Evolutionary conservation across 2,888 invertebrate genomes (phyloP).

Genomic region (Diarsia mendica): DNA sequence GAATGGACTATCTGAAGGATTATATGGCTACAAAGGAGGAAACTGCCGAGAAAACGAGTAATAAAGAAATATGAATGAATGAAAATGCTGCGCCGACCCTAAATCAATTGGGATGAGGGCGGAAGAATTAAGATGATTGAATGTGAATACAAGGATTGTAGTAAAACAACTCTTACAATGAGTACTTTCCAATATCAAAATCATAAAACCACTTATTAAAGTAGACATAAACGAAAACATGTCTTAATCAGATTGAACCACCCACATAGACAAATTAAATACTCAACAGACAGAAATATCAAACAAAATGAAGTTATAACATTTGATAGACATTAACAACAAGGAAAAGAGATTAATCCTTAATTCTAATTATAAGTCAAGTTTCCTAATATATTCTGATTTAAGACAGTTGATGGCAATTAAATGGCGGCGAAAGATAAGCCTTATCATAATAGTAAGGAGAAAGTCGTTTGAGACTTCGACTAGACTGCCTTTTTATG

Average conservation of each 20-base stretch:
- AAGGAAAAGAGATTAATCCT: constrained; percentile 37
- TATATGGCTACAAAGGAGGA: neutral
- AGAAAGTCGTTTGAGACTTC: constrained; percentile 47
- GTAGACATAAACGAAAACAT: neutral
- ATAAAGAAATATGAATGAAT: too few relatives aligned
- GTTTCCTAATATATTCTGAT: constrained; percentile 41
- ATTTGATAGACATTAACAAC: constrained; percentile 42
- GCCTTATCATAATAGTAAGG: constrained; percentile 50
- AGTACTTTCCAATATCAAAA: neutral
- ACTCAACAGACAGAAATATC: constrained; percentile 16
- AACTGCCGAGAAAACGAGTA: too few relatives aligned
- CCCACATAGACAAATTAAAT: constrained; percentile 38
- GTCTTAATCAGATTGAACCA: neutral
- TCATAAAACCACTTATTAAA: neutral
- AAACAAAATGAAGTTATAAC: constrained; percentile 32
- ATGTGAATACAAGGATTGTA: neutral
- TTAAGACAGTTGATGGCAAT: constrained; percentile 24
- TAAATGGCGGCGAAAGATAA: constrained; percentile 49
- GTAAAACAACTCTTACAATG: neutral
- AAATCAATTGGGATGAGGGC: too few relatives aligned
- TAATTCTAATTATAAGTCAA: constrained; percentile 42
- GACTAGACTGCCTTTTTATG: constrained; percentile 33
- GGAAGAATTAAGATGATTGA: neutral
- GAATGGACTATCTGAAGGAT: neutral
- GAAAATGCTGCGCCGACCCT: too few relatives aligned